These are phyloP conservation scores for Manis crassicaudata DNA, from an alignment of 2,797 vertebrate species.

Conservation along the genomic window DNA sequence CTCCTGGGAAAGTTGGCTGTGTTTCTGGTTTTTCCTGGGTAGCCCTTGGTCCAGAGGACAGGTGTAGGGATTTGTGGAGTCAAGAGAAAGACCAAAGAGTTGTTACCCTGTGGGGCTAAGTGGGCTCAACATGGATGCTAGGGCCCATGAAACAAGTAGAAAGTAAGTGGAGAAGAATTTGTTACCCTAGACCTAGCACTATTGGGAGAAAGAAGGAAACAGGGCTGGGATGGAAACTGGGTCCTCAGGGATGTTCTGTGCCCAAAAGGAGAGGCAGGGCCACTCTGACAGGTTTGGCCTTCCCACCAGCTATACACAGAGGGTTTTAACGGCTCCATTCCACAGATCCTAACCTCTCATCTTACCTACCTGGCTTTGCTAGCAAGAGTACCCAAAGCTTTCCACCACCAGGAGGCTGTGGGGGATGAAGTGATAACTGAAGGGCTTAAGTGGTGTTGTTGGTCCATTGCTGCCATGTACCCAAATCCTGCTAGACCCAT, in stretches of 20 bases:
- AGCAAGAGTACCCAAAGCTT: background rate
- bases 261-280: background rate
- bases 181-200: background rate
- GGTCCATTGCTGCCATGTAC: background rate
- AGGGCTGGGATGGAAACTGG: background rate
- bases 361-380: background rate
- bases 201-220: background rate
- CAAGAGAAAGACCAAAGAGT: background rate
- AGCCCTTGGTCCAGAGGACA: slow-evolving; percentile 5
- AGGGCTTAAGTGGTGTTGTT: background rate
- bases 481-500: background rate
- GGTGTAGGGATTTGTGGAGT: background rate
- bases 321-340: background rate
- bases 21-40: slow-evolving; percentile 22
- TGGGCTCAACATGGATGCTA: background rate
- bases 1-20: background rate
- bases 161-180: background rate
- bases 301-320: background rate
- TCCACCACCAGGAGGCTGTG: background rate
- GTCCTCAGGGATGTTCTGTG: background rate
- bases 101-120: background rate
- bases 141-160: background rate
- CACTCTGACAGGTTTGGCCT: background rate
- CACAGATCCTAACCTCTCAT: background rate
- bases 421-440: background rate